A percentile compares a stretch with the other conserved stretches of the same genome.
Conservation (phyloP, 2,797 vertebrate genomes). For the Fringilla coelebs region DNA sequence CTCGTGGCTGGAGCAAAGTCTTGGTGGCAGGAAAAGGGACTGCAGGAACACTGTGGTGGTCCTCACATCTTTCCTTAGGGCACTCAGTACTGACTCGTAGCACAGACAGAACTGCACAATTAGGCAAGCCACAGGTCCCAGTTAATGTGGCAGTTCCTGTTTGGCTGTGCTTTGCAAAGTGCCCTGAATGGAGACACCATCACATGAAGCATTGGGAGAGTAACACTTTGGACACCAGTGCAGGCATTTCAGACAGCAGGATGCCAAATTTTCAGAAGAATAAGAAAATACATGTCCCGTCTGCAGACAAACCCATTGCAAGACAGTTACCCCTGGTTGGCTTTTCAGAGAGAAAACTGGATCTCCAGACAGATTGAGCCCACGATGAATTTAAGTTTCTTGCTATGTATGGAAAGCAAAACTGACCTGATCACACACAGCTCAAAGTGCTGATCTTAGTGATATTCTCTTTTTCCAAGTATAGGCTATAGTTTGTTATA, state of each 20-base stretch:
- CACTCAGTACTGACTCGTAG: neutral
- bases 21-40: neutral
- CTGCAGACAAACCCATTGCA: neutral
- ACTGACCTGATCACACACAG: neutral
- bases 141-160: neutral
- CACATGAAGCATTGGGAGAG: neutral
- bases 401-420: neutral
- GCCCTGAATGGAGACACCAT: neutral
- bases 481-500: neutral
- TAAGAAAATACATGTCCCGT: accelerated
- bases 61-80: neutral
- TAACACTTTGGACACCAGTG: neutral
- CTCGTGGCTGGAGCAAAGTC: neutral
- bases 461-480: neutral
- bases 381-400: neutral
- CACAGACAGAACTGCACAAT: neutral
- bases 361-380: neutral
- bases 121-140: neutral
- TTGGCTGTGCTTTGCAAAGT: neutral
- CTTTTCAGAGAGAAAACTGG: neutral
- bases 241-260: neutral
- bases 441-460: neutral
- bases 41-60: neutral
- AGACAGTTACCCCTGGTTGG: neutral
- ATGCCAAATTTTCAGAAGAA: neutral